Percentiles rank a stretch among this genome's conserved stretches.
phyloP scores from a whole-genome alignment of 2,113 vertebrate species.

The Camelus bactrianus region DNA sequence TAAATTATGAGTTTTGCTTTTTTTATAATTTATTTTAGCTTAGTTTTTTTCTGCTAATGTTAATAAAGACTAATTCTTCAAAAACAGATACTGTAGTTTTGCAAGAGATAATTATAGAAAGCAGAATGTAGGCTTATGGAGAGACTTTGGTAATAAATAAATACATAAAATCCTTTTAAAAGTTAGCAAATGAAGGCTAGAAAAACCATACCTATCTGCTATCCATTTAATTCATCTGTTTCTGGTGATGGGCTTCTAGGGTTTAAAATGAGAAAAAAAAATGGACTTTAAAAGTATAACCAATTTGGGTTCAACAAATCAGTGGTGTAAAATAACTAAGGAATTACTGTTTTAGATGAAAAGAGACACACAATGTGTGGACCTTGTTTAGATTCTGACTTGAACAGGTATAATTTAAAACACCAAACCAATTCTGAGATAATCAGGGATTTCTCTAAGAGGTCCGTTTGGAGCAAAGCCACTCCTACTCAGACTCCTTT shows the following conservation, averaged over 20 bases:
- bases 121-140: background rate
- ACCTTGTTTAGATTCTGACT: background rate
- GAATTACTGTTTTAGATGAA: background rate
- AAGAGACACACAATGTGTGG: background rate
- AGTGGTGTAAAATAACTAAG: background rate
- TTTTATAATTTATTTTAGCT: background rate
- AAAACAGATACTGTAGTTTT: background rate
- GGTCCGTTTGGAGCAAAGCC: background rate
- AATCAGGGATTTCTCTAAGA: background rate
- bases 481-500: background rate
- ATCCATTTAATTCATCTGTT: background rate
- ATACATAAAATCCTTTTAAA: background rate
- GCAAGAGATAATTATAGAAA: background rate
- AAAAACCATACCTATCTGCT: background rate
- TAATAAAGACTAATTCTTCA: background rate
- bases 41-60: background rate
- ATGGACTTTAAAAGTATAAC: background rate
- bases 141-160: background rate
- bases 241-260: background rate
- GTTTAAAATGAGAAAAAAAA: background rate
- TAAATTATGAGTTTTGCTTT: background rate
- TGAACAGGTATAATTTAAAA: background rate
- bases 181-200: background rate
- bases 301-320: background rate
- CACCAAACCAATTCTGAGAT: background rate